phyloP scores from a whole-genome alignment of 2,113 vertebrate species.

The Ictalurus punctatus region DNA sequence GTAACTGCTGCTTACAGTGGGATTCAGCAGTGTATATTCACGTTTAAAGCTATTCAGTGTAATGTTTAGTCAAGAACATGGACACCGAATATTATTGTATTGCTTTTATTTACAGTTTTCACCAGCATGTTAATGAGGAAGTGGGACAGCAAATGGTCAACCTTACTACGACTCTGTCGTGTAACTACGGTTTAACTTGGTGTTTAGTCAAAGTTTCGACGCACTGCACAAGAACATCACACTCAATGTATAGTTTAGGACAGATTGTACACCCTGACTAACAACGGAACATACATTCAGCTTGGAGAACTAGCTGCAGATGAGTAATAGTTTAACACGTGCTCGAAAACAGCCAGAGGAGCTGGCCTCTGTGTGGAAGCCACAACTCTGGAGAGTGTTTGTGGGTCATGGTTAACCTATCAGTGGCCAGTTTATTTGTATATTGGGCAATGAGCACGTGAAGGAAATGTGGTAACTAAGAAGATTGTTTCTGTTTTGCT shows the following conservation, averaged over 20 bases:
- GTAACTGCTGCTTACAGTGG: too few species aligned
- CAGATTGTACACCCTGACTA: background rate
- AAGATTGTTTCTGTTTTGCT: constrained; percentile 13
- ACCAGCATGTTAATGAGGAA: too few species aligned
- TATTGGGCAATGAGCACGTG: constrained; percentile 3
- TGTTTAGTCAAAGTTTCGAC: too few species aligned
- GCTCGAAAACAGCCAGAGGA: background rate
- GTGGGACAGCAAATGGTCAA: too few species aligned
- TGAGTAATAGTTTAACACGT: constrained; percentile 18
- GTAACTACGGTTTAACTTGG: too few species aligned
- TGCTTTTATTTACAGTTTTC: too few species aligned
- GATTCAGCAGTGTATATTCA: too few species aligned
- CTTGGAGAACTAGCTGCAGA: background rate
- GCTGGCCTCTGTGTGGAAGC: background rate
- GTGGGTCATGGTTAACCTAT: background rate
- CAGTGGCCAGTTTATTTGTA: background rate
- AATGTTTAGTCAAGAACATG: too few species aligned
- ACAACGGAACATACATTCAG: background rate
- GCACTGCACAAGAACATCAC: too few species aligned
- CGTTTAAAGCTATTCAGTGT: too few species aligned
- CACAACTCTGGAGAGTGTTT: background rate
- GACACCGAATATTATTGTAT: too few species aligned
- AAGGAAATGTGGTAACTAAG: constrained; percentile 11
- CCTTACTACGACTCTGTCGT: too few species aligned
- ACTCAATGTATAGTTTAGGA: background rate